Conservation (phyloP, 92 coral and sea anemone species). For the Heteractis magnifica region DNA sequence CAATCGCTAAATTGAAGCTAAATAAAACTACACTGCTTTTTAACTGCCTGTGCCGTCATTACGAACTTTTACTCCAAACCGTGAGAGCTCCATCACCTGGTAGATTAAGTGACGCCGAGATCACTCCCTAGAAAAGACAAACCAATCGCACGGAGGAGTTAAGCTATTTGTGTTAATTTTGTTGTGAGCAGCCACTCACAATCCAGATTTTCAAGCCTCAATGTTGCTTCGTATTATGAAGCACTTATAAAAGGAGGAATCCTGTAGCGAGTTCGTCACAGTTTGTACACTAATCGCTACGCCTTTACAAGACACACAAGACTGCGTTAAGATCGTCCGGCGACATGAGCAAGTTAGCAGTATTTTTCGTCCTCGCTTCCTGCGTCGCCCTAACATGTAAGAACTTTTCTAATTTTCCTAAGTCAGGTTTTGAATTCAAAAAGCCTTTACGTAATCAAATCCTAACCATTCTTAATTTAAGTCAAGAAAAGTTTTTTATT, state of each 20-base stretch:
- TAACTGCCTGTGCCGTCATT: conserved; percentile 19
- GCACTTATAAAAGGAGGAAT: conserved; percentile 11
- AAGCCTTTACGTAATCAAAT: not conserved
- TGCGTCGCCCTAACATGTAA: conserved; percentile 50
- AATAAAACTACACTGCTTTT: conserved; percentile 32
- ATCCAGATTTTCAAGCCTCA: conserved; percentile 1
- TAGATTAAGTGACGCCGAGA: not conserved
- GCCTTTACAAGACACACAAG: not conserved
- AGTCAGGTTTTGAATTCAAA: not conserved
- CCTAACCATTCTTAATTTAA: not conserved
- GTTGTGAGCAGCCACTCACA: conserved; percentile 19
- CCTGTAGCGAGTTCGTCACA: not conserved
- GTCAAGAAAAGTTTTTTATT: too few relatives aligned
- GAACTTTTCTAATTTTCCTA: conserved; percentile 4
- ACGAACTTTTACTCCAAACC: conserved; percentile 15
- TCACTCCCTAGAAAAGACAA: conserved; percentile 21
- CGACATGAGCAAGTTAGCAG: conserved; percentile 44
- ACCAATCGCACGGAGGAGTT: conserved; percentile 16
- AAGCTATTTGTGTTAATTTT: conserved; percentile 21
- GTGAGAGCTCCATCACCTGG: conserved; percentile 34
- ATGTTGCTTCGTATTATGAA: not conserved
- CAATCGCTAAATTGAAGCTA: conserved; percentile 29
- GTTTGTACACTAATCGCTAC: not conserved
- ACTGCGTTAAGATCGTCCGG: not conserved
- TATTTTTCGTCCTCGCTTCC: conserved; percentile 42